phyloP scores from a whole-genome alignment of 2,113 vertebrate genomes.

The Datnioides undecimradiatus region DNA sequence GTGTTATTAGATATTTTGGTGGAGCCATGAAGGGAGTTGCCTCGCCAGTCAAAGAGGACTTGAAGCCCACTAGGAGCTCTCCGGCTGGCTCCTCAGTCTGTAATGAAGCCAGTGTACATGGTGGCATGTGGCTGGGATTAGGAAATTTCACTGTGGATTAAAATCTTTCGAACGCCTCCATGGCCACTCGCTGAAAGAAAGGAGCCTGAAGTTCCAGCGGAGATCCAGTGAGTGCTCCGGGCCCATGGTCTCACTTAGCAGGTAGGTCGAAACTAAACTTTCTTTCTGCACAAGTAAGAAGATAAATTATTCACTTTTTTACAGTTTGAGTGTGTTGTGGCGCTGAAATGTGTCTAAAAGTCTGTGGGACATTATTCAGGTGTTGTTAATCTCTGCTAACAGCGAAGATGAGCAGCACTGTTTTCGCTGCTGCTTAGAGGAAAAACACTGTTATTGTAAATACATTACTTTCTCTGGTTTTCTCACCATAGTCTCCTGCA shows the following conservation, averaged over 20 bases:
- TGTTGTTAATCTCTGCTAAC: neutral
- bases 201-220: conserved; percentile 59
- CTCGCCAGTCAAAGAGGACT: conserved; percentile 8
- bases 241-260: conserved; percentile 65
- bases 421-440: neutral
- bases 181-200: conserved; percentile 59
- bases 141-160: conserved; percentile 86
- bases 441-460: neutral
- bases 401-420: neutral
- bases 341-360: neutral
- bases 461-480: neutral
- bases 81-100: conserved; percentile 46
- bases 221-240: conserved; percentile 46
- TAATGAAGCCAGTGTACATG: conserved; percentile 60
- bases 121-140: conserved; percentile 87
- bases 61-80: conserved; percentile 41
- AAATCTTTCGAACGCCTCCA: conserved; percentile 74
- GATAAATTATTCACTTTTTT: conserved; percentile 1
- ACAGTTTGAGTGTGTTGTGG: neutral
- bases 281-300: neutral
- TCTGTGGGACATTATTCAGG: too few relatives aligned
- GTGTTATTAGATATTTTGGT: neutral
- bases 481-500: neutral
- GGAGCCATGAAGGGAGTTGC: conserved; percentile 21
- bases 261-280: conserved; percentile 64